These are phyloP conservation scores for Acinonyx jubatus DNA, from an alignment of 2,113 vertebrate species.

Conservation along the genomic window DNA sequence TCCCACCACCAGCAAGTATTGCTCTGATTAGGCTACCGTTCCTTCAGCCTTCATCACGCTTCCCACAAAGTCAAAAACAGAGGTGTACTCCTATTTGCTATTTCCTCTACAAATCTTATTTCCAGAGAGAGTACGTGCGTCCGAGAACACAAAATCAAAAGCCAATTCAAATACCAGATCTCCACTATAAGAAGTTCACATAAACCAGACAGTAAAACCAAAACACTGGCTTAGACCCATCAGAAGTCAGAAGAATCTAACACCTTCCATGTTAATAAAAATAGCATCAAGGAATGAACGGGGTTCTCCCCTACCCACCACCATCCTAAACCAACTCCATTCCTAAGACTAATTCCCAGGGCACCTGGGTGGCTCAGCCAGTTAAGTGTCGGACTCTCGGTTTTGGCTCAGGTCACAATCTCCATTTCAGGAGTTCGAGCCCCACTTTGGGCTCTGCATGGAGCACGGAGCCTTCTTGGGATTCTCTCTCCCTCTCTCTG, in stretches of 20 bases:
- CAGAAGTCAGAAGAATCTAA: neutral
- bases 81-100: neutral
- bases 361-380: too few relatives aligned
- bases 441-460: too few relatives aligned
- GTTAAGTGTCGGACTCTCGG: too few relatives aligned
- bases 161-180: neutral
- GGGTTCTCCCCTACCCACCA: too few relatives aligned
- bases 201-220: neutral
- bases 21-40: too few relatives aligned
- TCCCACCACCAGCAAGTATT: neutral
- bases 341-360: neutral
- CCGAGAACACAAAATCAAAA: neutral
- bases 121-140: neutral
- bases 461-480: too few relatives aligned
- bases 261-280: neutral
- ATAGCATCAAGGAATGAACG: neutral
- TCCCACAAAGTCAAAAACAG: neutral
- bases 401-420: too few relatives aligned
- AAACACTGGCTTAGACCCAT: neutral
- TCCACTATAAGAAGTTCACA: neutral
- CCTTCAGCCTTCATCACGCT: neutral
- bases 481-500: too few relatives aligned
- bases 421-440: too few relatives aligned
- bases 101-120: neutral
- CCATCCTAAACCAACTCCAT: slow-evolving; percentile 10